phyloP scores from a whole-genome alignment of 2,797 vertebrate genomes.

The Poecilia picta region DNA sequence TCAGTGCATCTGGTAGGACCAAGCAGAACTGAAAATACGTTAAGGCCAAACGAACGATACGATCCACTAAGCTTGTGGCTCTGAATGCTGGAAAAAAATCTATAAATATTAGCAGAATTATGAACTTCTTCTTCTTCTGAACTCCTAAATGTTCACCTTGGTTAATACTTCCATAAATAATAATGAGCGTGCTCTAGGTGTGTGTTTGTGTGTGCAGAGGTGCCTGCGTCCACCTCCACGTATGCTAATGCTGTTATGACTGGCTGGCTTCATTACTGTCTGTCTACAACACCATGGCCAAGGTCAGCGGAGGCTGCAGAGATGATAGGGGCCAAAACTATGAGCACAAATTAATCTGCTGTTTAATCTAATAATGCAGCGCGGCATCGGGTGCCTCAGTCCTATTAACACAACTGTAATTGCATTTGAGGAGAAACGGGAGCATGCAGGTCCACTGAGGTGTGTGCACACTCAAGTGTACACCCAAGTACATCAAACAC shows the following conservation, averaged over 20 bases:
- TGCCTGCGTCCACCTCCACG: slow-evolving; percentile 60
- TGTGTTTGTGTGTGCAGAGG: slow-evolving; percentile 33
- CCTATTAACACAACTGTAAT: slow-evolving; percentile 81
- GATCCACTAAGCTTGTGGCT: not conserved
- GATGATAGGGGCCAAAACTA: slow-evolving; percentile 73
- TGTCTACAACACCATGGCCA: slow-evolving; percentile 75
- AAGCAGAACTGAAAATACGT: not conserved
- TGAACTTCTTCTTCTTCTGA: slow-evolving; percentile 49
- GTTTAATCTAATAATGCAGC: slow-evolving; percentile 82
- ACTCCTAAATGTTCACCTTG: slow-evolving; percentile 64
- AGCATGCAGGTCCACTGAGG: slow-evolving; percentile 52
- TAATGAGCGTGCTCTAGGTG: slow-evolving; percentile 60
- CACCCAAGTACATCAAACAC: slow-evolving; percentile 51
- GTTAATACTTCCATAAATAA: slow-evolving; percentile 76
- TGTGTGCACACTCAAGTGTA: slow-evolving; percentile 48
- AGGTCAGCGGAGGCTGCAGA: slow-evolving; percentile 74
- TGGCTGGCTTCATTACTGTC: slow-evolving; percentile 78
- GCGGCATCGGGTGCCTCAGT: slow-evolving; percentile 71
- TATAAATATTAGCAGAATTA: slow-evolving; percentile 37
- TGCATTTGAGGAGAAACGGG: slow-evolving; percentile 71
- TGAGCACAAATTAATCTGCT: slow-evolving; percentile 80
- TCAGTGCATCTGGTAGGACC: not conserved
- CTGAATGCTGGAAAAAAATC: slow-evolving; percentile 23
- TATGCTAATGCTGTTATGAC: slow-evolving; percentile 79
- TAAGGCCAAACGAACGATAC: not conserved